Evolutionary conservation across 2,113 vertebrate species (phyloP).

Genomic region (Rhinopithecus roxellana): DNA sequence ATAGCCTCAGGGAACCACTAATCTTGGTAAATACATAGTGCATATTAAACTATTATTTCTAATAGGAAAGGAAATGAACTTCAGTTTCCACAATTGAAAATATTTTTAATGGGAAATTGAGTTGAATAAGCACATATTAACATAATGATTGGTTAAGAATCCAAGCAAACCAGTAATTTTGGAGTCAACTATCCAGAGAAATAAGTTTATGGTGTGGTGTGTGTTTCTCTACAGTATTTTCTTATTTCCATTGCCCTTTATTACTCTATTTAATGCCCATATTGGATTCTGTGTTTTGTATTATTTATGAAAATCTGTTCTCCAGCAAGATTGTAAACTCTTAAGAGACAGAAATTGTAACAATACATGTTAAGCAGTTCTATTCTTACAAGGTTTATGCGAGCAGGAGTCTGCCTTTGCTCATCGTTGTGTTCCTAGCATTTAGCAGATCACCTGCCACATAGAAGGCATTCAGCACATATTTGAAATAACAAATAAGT

Average conservation of each 20-base stretch:
- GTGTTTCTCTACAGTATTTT: conserved; percentile 31
- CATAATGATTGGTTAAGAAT: not conserved
- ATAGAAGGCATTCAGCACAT: not conserved
- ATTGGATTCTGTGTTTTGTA: not conserved
- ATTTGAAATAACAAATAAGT: not conserved
- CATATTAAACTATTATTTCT: not conserved
- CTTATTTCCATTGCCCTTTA: not conserved
- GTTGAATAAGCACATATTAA: not conserved
- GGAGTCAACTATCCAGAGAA: not conserved
- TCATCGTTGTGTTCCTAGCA: not conserved
- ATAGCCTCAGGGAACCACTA: not conserved
- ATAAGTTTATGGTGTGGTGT: not conserved
- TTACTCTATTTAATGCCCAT: not conserved
- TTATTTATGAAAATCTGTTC: not conserved
- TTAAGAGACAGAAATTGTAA: not conserved
- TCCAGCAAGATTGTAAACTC: not conserved
- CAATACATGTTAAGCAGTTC: not conserved
- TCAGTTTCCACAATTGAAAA: conserved; percentile 3
- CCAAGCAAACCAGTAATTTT: conserved; percentile 26
- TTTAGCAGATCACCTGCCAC: not conserved
- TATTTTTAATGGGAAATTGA: conserved; percentile 25
- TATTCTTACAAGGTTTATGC: not conserved
- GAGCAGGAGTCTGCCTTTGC: not conserved
- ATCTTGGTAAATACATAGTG: conserved; percentile 2
- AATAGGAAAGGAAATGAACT: not conserved